Base-by-base conservation (phyloP, 2,888 invertebrate species). In the Lordiphosa fenestrarum region DNA sequence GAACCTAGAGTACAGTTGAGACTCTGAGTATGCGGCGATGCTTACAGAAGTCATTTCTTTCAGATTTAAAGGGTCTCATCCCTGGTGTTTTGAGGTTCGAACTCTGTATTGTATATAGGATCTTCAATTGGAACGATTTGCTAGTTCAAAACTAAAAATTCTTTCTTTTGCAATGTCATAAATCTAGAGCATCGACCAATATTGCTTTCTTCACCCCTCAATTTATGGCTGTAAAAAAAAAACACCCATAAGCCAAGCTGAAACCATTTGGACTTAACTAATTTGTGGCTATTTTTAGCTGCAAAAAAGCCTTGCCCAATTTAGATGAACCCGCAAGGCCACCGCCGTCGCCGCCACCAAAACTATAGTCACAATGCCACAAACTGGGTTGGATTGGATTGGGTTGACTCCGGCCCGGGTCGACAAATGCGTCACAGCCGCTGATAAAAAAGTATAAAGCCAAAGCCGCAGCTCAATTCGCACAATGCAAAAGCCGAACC, bases 341-440 rank as follows among this genome's bases (percentile, higher is more conserved):
- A 41, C 48, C 7, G 23, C 23, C 6, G 23, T 4, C 23, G 23
- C 61, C 62, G 53, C 47, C 47, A 47, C 62, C 42, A 42, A 42
- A 47, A 30, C 37, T 53, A 47, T 37, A 7, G 25, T 6, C 19
- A 12, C 21, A 13, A 50, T 35, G 6, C 53, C 19, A 25, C 10
- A 13, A 36, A 23, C 6, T 44, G 19, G 49, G 35, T 4, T 33
- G 53, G 41, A 42, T 46, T 39, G 51, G 38, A 35, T 23, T 9
- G n/a, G 25, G 35, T 36, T 44, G 37, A 40, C 25, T 41, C 42
- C 47, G 48, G 64, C 50, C 65, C 76, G 83, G 80, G 83, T 82
- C 80, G 75, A 42, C 51, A 69, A 78, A 62, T 77, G 80, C 76
- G 76, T 77, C 76, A 73, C 61, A 76, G 69, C 63, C 30, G 30